Evolutionary conservation across 2,888 invertebrate species (phyloP), one percentile per base, ranked within the genome.

Genomic region (Agonopterix subpropinquella): DNA sequence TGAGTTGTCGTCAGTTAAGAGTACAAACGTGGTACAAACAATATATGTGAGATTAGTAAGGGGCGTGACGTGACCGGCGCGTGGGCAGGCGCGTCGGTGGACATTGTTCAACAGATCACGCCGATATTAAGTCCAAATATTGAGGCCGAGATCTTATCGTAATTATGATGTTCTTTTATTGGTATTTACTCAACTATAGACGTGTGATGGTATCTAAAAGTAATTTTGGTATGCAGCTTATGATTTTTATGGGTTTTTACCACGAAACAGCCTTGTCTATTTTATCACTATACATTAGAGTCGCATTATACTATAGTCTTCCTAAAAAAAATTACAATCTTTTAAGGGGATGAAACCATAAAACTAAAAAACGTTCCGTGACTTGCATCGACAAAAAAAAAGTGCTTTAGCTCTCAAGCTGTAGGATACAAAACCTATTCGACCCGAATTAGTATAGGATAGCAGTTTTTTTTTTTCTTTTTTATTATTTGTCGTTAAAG

Each of bases 111-210:
- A 73, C 68, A 73, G 73, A 74, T 75, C 70, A 65, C 61, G 58
- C 64, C 64, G 80, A 80, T 78, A 77, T 69, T 70, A 67, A 44
- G 64, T 60, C 77, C 80, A 81, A 81, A 83, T 83, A 82, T 77
- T 73, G 71, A 73, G 67, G 68, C 61, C 61, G 66, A 77, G 84
- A 86, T 87, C 65, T 61, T 85, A 87, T 87, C 86, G 64, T 73
- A 79, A 82, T 86, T 85, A 85, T 86, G 83, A 86, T 78, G 83
- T 77, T 78, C 70, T 74, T 78, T 77, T 83, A 84, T 82, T 80
- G 79, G 74, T 85, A 80, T 85, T 85, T 84, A 85, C 83, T 76
- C 72, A 71, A 64, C 70, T 67, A 67, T 66, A 68, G 62, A 53
- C 64, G 53, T 63, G 61, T 60, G 64, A 62, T 63, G 57, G 45